Evolutionary conservation across 2,888 invertebrate genomes (phyloP), one percentile per base, ranked within the genome.

Genomic region (Trachelus iudaicus): DNA sequence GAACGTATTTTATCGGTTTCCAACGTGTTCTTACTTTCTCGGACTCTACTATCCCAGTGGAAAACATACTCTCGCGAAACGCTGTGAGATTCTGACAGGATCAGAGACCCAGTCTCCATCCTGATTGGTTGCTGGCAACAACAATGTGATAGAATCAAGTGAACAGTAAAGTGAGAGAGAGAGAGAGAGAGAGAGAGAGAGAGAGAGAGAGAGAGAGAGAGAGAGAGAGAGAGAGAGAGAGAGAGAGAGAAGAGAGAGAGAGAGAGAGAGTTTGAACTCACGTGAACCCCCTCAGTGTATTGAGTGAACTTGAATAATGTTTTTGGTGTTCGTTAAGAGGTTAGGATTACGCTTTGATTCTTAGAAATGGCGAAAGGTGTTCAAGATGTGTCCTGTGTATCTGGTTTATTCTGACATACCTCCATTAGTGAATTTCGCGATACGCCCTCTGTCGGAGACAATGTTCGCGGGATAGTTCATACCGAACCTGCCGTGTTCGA

Each of bases 21-120:
- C 76, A 80, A 79, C 81, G 82, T 69, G 80, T 56, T 83, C 81
- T 85, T 81, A 84, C 85, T 87, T 86, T 87, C 87, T 85, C 87
- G 80, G 81, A 81, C 78, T 75, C 83, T 85, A 87, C 85, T 87
- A 85, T 74, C 85, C 81, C 71, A 79, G 77, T 82, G 83, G 85
- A 87, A 87, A 87, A 87, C 87, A 82, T 87, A 81, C 81, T 71
- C 71, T 34, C 71, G 71, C 13, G 33, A 34, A 71, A 71, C 71
- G 71, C 34, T 71, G 31, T 31, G 71, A 71, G 33, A 71, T 56
- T 56, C 56, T 56, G 56, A 56, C 56, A 56, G 23, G 56, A 56
- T 23, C 56, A 2, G 56, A 40, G 56, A 23, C 2, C 56, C 56
- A 56, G 23, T 56, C 56, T 56, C 56, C 56, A 23, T 23, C 23